Evolutionary conservation across 2,888 invertebrate species (phyloP).

Genomic region (Ophioninae sp.): DNA sequence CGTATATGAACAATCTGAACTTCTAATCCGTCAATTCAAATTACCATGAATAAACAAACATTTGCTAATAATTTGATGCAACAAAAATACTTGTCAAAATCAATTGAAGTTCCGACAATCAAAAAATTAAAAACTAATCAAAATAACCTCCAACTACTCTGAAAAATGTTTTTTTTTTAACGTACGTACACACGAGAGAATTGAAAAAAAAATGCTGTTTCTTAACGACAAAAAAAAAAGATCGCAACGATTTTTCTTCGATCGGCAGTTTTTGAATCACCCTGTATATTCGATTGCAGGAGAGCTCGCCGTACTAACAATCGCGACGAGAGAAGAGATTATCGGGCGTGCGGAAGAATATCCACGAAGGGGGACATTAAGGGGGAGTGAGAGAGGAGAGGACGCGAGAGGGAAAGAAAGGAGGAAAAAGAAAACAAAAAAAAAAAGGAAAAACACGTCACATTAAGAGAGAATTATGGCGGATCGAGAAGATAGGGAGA

Average conservation of each 20-base stretch:
- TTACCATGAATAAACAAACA: no score
- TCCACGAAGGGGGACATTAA: slow-evolving; percentile 34
- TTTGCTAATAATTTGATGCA: no score
- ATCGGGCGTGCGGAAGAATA: slow-evolving; percentile 70
- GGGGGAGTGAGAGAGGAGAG: slow-evolving; percentile 50
- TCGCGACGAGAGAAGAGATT: slow-evolving; percentile 73
- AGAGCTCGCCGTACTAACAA: slow-evolving; percentile 37
- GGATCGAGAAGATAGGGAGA: slow-evolving; percentile 66
- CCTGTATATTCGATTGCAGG: slow-evolving; percentile 58
- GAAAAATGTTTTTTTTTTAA: no score
- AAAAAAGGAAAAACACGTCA: slow-evolving; percentile 71
- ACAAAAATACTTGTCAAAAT: no score
- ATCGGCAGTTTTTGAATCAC: neutral
- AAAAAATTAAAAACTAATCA: no score
- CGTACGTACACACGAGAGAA: no score
- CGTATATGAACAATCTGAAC: no score
- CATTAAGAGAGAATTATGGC: slow-evolving; percentile 80
- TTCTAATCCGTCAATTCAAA: no score
- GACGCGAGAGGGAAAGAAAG: slow-evolving; percentile 37
- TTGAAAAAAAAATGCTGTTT: neutral
- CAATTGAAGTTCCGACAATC: no score
- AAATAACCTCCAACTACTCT: no score
- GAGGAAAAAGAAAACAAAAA: slow-evolving; percentile 54
- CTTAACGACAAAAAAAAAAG: neutral
- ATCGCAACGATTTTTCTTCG: slow-evolving; percentile 61